Evolutionary conservation across 2,113 vertebrate species (phyloP).

Genomic region (Odobenus rosmarus): DNA sequence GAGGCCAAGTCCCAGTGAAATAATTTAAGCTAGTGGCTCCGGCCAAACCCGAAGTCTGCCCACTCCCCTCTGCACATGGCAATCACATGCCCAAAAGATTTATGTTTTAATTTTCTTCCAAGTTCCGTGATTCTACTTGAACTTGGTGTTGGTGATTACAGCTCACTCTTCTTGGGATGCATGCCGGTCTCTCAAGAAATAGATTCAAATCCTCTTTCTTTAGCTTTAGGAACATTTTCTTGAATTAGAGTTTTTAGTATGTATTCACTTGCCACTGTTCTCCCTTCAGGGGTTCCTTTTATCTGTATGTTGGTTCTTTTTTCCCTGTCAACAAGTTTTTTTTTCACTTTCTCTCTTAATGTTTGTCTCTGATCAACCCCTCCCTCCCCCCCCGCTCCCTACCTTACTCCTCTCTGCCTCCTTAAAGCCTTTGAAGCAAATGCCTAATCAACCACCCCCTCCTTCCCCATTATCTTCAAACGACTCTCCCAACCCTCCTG

Average conservation of each 20-base stretch:
- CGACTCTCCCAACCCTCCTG: not conserved
- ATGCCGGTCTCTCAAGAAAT: not conserved
- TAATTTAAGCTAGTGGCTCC: not conserved
- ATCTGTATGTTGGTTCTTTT: not conserved
- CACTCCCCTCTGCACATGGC: not conserved
- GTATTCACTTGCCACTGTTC: not conserved
- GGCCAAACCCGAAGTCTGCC: not conserved
- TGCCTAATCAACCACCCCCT: not conserved
- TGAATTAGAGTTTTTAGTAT: not conserved
- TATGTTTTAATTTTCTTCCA: not conserved
- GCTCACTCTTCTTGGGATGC: not conserved
- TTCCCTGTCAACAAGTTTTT: not conserved
- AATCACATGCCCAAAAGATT: not conserved
- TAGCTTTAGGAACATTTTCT: not conserved
- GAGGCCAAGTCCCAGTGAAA: not conserved
- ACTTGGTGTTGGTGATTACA: not conserved
- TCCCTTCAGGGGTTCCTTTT: not conserved
- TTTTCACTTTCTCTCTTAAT: not conserved
- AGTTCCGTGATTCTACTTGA: not conserved
- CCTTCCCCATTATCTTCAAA: not conserved
- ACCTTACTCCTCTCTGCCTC: not conserved
- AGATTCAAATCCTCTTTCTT: not conserved
- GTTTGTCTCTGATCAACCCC: not conserved
- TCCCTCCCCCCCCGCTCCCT: accelerated
- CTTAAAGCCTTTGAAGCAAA: not conserved